A percentile compares a stretch with the other conserved stretches of the same genome.
These are phyloP conservation scores for Drosophila funebris DNA, from an alignment of 1,140 invertebrate genomes.

Conservation along the genomic window DNA sequence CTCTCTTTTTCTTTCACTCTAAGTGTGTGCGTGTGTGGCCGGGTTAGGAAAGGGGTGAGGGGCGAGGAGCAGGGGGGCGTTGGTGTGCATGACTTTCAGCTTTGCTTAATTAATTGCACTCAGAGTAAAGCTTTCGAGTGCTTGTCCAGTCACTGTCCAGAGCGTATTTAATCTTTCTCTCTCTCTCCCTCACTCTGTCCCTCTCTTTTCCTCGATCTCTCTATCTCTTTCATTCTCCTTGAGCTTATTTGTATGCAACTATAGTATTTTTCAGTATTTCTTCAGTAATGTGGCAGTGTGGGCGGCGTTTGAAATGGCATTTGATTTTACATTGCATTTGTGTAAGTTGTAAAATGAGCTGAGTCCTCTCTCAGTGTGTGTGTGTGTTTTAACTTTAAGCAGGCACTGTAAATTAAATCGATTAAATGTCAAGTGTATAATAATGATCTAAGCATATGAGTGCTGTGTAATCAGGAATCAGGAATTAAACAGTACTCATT, in stretches of 20 bases:
- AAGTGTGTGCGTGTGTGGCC: constrained; percentile 13
- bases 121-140: constrained; percentile 61
- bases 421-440: neutral
- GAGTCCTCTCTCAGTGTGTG: no score
- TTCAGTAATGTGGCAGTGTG: constrained; percentile 27
- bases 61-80: neutral
- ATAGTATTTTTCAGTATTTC: constrained; percentile 48
- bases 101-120: constrained; percentile 81
- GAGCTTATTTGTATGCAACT: constrained; percentile 16
- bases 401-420: constrained; percentile 6
- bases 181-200: constrained; percentile 13
- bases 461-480: no score
- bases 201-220: constrained; percentile 7
- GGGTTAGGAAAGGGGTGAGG: no score
- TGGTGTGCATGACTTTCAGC: constrained; percentile 74
- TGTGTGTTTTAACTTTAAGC: constrained; percentile 12
- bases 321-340: constrained; percentile 3
- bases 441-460: no score
- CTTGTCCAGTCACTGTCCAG: constrained; percentile 44
- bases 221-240: constrained; percentile 17
- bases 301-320: neutral
- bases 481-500: no score
- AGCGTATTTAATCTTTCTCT: constrained; percentile 25
- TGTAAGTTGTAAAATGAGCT: neutral
- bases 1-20: neutral